Evolutionary conservation across 2,797 vertebrate genomes (phyloP), one percentile per base, ranked within the genome.

Genomic region (Perodicticus potto): DNA sequence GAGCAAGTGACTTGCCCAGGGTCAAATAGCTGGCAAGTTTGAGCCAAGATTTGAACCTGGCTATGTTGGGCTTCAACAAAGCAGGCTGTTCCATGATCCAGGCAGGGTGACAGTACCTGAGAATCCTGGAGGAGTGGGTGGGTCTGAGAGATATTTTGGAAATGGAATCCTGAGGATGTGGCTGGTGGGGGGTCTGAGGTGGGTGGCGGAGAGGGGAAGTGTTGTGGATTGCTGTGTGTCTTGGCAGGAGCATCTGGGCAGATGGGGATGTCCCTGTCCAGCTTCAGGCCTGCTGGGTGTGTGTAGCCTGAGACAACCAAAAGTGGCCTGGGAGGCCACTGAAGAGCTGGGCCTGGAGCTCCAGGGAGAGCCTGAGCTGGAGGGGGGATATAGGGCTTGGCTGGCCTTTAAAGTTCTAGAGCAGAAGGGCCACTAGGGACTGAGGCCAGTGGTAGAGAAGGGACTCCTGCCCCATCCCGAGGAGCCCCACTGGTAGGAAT

Each of bases 1-100:
- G 63, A 89, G 76, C 45, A 65, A 20, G 61, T 87, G 91, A 61
- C 87, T 95, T 94, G 93, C 81, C 93, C 67, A 84, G 81, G 89
- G 87, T 89, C 95, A 96, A 65, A 91, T 43, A 69, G 87, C 87
- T 65, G 29, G 76, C 84, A 89, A 93, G 57, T n/a, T 84, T 49
- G 94, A 84, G 57, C 77, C 49, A 72, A 83, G 83, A 91, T 82
- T 16, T 83, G 78, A 86, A 69, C 23, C 14, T 1, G 0, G 45
- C 92, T 34, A 17, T 23, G 0, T 14, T 57, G 80, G 83, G 63
- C 76, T 90, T 32, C 70, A 90, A 73, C 29, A 74, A n/a, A 85
- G 86, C 27, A 53, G 88, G 37, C 57, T 72, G 55, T 85, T 73
- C 78, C 14, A 1, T 27, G 49, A 72, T 11, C 29, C 57, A 8